These are phyloP conservation scores for Archocentrus centrarchus DNA, from an alignment of 2,113 vertebrate species.

Conservation along the genomic window DNA sequence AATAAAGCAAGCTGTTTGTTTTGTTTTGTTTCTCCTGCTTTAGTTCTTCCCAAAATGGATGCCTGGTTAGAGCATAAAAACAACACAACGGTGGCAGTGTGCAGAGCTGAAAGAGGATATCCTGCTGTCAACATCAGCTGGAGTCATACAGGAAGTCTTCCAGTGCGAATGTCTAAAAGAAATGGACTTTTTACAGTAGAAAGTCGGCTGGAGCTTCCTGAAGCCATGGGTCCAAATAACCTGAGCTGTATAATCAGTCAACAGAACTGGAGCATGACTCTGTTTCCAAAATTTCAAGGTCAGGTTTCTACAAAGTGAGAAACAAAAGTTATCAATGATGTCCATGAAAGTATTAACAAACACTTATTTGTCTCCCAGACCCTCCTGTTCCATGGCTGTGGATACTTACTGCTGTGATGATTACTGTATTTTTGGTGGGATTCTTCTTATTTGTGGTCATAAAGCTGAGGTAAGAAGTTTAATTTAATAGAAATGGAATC, in stretches of 20 bases:
- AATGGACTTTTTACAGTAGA: conserved; percentile 43
- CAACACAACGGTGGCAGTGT: conserved; percentile 62
- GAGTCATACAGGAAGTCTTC: conserved; percentile 14
- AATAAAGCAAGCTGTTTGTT: background rate
- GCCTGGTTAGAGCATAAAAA: conserved; percentile 26
- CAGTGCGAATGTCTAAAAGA: rapidly evolving
- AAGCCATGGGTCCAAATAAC: background rate
- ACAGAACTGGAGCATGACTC: background rate
- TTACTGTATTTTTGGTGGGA: conserved; percentile 10
- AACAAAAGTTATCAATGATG: background rate
- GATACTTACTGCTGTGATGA: background rate
- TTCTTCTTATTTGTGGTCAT: background rate
- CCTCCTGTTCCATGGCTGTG: background rate
- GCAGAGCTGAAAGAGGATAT: conserved; percentile 67
- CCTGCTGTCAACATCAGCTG: conserved; percentile 73
- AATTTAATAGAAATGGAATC: background rate
- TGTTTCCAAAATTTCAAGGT: conserved; percentile 2
- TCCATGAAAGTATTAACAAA: background rate
- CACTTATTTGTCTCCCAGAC: background rate
- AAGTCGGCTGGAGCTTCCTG: conserved; percentile 54
- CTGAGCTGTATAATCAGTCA: conserved; percentile 67
- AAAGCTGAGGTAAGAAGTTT: conserved; percentile 49
- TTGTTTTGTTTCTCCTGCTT: background rate
- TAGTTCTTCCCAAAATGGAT: conserved; percentile 43
- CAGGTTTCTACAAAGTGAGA: background rate